These are phyloP conservation scores for Marisa cornuarietis DNA, from an alignment of 1,140 invertebrate species.

Conservation along the genomic window DNA sequence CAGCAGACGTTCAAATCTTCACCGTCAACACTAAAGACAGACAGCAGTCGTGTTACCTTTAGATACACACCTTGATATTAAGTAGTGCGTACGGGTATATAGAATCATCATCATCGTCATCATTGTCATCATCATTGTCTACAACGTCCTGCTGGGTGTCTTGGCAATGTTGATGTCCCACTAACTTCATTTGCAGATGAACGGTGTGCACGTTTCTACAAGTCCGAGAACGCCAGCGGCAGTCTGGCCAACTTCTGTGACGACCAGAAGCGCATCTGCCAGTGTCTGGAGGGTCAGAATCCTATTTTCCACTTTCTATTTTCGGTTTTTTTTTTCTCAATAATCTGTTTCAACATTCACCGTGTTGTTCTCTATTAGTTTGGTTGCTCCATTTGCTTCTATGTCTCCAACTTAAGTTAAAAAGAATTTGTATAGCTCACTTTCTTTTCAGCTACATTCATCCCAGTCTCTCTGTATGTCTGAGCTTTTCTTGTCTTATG, in stretches of 20 bases:
- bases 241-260: constrained; percentile 40
- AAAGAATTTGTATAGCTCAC: background rate
- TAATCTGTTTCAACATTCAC: background rate
- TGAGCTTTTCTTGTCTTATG: too few species aligned
- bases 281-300: constrained; percentile 37
- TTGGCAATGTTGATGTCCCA: background rate
- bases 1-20: constrained; percentile 30
- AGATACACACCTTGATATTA: too few species aligned
- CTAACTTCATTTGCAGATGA: constrained; percentile 19
- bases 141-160: background rate
- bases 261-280: constrained; percentile 35
- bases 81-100: too few species aligned
- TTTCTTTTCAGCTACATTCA: background rate
- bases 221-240: constrained; percentile 32
- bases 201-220: constrained; percentile 36
- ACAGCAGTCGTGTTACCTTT: too few species aligned
- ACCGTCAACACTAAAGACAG: constrained; percentile 25
- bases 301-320: background rate
- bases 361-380: background rate
- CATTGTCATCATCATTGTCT: too few species aligned
- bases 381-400: background rate
- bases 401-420: background rate
- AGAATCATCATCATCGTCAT: too few species aligned
- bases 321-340: background rate
- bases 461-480: too few species aligned